phyloP scores from a whole-genome alignment of 2,797 vertebrate species.

The Liasis olivaceus region DNA sequence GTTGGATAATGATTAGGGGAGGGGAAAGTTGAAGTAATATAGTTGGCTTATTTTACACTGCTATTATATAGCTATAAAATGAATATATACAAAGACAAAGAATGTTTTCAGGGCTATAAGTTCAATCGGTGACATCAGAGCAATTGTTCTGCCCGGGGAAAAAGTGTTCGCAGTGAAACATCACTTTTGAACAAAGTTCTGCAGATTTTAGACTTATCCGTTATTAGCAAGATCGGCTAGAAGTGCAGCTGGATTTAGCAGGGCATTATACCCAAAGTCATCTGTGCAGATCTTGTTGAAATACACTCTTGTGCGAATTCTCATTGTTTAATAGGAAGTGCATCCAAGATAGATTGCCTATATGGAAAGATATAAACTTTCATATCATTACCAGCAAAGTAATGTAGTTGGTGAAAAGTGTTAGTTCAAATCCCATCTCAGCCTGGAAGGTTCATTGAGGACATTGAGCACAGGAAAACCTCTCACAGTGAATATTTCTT shows the following conservation, averaged over 20 bases:
- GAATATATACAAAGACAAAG: neutral
- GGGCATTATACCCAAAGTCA: too few species aligned
- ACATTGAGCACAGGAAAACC: too few species aligned
- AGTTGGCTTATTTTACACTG: conserved; percentile 21
- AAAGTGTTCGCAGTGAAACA: conserved; percentile 4
- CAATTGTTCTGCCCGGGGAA: neutral
- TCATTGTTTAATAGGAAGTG: neutral
- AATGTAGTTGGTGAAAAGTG: neutral
- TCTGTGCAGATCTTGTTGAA: neutral
- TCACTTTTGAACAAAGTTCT: neutral
- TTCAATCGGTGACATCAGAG: conserved; percentile 37
- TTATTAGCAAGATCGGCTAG: too few species aligned
- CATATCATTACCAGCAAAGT: neutral
- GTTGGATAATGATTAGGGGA: neutral
- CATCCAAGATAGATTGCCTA: neutral
- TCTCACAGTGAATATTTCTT: neutral
- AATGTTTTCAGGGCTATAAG: conserved; percentile 32
- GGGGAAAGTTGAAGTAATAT: neutral
- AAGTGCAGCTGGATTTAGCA: neutral
- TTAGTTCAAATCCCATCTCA: neutral
- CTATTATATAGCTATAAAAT: conserved; percentile 12
- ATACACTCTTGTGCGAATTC: neutral
- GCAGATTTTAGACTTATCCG: neutral
- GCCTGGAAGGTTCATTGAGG: neutral
- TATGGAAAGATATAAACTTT: neutral